phyloP scores from a whole-genome alignment of 2,113 vertebrate species.

The Noctilio leporinus region DNA sequence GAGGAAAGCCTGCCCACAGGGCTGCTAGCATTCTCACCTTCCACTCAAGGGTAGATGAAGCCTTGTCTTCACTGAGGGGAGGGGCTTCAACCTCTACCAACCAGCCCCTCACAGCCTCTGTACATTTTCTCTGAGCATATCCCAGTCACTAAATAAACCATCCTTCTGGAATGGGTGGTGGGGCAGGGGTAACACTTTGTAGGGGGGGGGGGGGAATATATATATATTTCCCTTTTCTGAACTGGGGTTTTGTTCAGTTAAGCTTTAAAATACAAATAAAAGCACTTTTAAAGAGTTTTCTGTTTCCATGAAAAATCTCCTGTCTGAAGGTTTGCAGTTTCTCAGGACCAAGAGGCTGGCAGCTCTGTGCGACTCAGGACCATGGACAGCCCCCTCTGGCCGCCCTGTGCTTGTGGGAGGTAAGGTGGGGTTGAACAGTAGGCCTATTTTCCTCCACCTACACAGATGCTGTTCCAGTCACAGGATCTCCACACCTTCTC shows the following conservation, averaged over 20 bases:
- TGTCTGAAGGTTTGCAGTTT: background rate
- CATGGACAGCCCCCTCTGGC: background rate
- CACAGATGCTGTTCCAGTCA: background rate
- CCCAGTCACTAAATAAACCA: background rate
- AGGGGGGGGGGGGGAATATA: too few species aligned
- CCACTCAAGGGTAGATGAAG: too few species aligned
- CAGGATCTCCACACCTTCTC: background rate
- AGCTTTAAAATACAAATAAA: background rate
- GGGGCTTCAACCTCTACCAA: accelerated
- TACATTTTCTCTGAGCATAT: background rate
- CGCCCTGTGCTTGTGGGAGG: background rate
- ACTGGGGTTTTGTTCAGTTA: background rate
- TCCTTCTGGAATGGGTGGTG: background rate
- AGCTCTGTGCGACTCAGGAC: background rate
- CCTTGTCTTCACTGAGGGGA: background rate
- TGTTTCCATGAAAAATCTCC: background rate
- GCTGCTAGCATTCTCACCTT: background rate
- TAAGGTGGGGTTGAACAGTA: too few species aligned
- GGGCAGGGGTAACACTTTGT: background rate
- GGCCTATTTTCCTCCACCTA: too few species aligned
- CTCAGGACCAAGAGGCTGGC: background rate
- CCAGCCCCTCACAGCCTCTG: background rate
- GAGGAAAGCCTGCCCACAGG: background rate
- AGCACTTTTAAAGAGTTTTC: too few species aligned
- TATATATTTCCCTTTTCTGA: background rate